A percentile compares a stretch with the other conserved stretches of the same genome.
Conservation (phyloP, 2,888 invertebrate species). For the Polyommatus iphigenia region DNA sequence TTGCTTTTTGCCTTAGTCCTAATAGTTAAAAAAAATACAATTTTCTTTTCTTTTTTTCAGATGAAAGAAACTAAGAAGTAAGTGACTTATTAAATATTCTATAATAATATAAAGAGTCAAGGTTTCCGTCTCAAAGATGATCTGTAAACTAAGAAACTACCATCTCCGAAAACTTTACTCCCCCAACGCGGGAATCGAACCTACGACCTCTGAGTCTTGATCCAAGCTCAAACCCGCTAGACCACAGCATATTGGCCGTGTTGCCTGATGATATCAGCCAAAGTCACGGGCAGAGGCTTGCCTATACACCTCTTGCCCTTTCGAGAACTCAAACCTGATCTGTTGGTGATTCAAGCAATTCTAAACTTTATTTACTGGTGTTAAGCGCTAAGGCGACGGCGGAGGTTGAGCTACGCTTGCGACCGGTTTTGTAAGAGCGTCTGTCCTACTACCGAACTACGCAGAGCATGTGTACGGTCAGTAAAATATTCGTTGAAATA, state of each 20-base stretch:
- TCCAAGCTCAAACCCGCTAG: too few relatives aligned
- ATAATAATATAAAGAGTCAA: too few relatives aligned
- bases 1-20: too few relatives aligned
- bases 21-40: too few relatives aligned
- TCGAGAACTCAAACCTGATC: constrained; percentile 37
- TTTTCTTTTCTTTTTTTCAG: too few relatives aligned
- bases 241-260: not conserved
- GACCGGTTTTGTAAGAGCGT: constrained; percentile 42
- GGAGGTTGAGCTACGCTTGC: constrained; percentile 35
- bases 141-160: too few relatives aligned
- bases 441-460: constrained; percentile 45
- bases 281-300: constrained; percentile 34
- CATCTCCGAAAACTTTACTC: too few relatives aligned
- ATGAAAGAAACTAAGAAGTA: too few relatives aligned
- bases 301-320: constrained; percentile 46
- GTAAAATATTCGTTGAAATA: not conserved
- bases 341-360: not conserved
- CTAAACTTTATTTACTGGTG: not conserved
- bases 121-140: too few relatives aligned
- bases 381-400: not conserved
- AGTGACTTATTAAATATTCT: too few relatives aligned
- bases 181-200: too few relatives aligned
- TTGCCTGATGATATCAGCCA: constrained; percentile 18
- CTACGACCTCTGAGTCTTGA: too few relatives aligned
- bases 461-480: constrained; percentile 35